Percentiles rank a stretch among this genome's conserved stretches.
Conservation (phyloP, 2,888 invertebrate species). For the Masnerella sp. region DNA sequence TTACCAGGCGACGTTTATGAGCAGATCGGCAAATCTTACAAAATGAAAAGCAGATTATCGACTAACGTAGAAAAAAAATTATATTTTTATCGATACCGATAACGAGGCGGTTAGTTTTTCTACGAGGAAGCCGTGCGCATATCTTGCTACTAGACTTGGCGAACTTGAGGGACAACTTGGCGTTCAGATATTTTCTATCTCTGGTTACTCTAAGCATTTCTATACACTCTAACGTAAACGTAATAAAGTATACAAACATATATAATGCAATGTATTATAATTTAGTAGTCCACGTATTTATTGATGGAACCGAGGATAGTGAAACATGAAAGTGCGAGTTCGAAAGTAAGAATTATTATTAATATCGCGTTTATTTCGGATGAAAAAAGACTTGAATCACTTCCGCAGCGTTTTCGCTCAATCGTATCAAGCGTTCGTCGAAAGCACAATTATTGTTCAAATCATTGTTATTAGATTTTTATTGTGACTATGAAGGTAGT, state of each 20-base stretch:
- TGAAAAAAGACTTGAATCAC: no score
- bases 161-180: conserved; percentile 9
- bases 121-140: conserved; percentile 32
- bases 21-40: conserved; percentile 22
- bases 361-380: no score
- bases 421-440: no score
- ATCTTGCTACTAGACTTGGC: conserved; percentile 30
- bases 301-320: conserved; percentile 7
- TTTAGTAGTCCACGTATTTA: conserved; percentile 9
- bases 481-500: no score
- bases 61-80: conserved; percentile 40
- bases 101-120: conserved; percentile 47
- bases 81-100: conserved; percentile 49
- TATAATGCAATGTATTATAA: not conserved
- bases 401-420: no score
- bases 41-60: conserved; percentile 25
- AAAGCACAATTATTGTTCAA: no score
- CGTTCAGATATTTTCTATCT: conserved; percentile 38
- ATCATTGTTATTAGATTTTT: no score
- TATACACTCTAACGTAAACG: conserved; percentile 5
- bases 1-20: no score
- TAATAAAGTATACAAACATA: conserved; percentile 10
- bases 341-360: conserved; percentile 35
- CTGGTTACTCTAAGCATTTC: conserved; percentile 35
- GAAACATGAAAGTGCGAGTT: conserved; percentile 38